phyloP scores from a whole-genome alignment of 2,888 invertebrate species.

The Diarsia brunnea region DNA sequence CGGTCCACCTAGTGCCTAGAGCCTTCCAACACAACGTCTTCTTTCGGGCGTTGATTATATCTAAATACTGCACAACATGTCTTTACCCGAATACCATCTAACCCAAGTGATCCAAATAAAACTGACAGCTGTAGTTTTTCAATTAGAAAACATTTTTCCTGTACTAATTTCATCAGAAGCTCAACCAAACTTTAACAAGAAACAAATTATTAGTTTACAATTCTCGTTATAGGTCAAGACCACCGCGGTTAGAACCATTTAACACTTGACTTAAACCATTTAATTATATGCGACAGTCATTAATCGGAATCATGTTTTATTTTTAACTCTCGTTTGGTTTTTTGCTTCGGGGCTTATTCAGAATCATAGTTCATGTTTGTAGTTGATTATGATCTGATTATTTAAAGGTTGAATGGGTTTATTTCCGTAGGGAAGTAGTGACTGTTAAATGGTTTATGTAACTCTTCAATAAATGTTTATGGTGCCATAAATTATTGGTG shows the following conservation, averaged over 20 bases:
- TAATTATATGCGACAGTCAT: slow-evolving; percentile 42
- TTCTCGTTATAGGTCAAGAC: slow-evolving; percentile 42
- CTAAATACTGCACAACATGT: too few relatives aligned
- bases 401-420: slow-evolving; percentile 6
- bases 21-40: too few relatives aligned
- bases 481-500: background rate
- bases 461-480: background rate
- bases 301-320: slow-evolving; percentile 36
- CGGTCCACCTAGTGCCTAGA: too few relatives aligned
- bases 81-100: too few relatives aligned
- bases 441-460: background rate
- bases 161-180: slow-evolving; percentile 5
- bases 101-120: background rate
- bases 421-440: slow-evolving; percentile 16
- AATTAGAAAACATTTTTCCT: slow-evolving; percentile 21
- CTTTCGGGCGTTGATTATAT: too few relatives aligned
- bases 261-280: slow-evolving; percentile 12
- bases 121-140: background rate
- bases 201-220: slow-evolving; percentile 4
- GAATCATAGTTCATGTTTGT: slow-evolving; percentile 1
- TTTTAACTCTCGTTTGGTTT: slow-evolving; percentile 13
- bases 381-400: slow-evolving; percentile 13
- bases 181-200: background rate
- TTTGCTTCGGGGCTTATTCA: slow-evolving; percentile 15
- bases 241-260: slow-evolving; percentile 29